Conservation (phyloP, 2,113 vertebrate genomes). For the Phaethornis superciliosus region DNA sequence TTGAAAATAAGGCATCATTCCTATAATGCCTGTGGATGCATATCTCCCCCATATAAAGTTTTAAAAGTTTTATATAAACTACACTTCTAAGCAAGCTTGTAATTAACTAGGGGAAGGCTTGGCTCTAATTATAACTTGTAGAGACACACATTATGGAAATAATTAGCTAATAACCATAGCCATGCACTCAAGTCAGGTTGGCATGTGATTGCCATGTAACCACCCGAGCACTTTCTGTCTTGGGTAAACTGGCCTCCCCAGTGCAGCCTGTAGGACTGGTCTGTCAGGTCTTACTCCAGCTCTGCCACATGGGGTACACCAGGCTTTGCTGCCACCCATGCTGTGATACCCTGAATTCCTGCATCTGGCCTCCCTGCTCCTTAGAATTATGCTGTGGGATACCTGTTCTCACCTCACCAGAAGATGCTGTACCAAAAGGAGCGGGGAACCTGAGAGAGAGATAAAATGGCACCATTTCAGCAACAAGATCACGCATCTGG, state of each 20-base stretch:
- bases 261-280: not conserved
- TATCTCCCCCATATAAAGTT: conserved; percentile 14
- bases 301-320: not conserved
- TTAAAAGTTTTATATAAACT: conserved; percentile 58
- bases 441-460: not conserved
- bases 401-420: not conserved
- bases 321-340: not conserved
- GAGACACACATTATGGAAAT: conserved; percentile 54
- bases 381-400: not conserved
- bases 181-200: conserved; percentile 31
- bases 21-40: conserved; percentile 20
- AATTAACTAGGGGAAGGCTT: conserved; percentile 48
- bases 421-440: not conserved
- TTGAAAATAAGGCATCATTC: conserved; percentile 34
- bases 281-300: not conserved
- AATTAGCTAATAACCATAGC: conserved; percentile 47
- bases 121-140: conserved; percentile 56
- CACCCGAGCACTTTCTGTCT: not conserved
- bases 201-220: not conserved
- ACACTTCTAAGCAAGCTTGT: conserved; percentile 44
- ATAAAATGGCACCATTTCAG: not conserved
- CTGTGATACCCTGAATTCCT: not conserved
- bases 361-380: not conserved
- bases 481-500: not conserved
- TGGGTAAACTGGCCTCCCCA: not conserved